phyloP scores from a whole-genome alignment of 2,113 vertebrate genomes.

The Natator depressus region DNA sequence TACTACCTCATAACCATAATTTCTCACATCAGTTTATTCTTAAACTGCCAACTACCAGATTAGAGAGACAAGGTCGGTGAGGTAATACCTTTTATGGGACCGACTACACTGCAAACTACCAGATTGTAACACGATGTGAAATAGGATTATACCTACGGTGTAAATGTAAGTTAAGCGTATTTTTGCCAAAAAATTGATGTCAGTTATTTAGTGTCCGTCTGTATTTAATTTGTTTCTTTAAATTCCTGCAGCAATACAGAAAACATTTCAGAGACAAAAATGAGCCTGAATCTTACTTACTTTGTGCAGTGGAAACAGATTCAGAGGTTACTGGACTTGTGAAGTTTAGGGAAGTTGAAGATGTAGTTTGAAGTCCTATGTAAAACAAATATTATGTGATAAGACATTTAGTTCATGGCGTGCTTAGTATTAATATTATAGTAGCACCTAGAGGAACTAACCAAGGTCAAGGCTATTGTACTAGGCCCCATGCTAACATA shows the following conservation, averaged over 20 bases:
- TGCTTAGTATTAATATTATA: not conserved
- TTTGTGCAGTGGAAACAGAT: not conserved
- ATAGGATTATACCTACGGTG: not conserved
- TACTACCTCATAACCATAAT: not conserved
- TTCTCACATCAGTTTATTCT: not conserved
- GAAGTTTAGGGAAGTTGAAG: not conserved
- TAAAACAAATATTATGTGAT: not conserved
- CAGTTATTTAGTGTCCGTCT: not conserved
- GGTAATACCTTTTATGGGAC: not conserved
- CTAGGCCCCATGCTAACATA: not conserved
- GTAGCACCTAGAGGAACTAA: not conserved
- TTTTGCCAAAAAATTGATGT: not conserved
- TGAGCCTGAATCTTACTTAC: slow-evolving; percentile 32
- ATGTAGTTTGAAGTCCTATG: slow-evolving; percentile 10
- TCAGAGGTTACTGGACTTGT: not conserved
- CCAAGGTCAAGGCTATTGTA: not conserved
- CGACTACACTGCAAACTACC: not conserved
- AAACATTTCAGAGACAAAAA: not conserved
- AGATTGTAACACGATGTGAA: not conserved
- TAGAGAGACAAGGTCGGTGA: not conserved
- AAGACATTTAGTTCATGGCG: not conserved
- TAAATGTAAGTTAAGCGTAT: not conserved
- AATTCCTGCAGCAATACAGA: not conserved
- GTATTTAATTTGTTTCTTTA: not conserved
- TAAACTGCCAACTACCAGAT: not conserved